These are phyloP conservation scores for Synergus itoensis DNA, from an alignment of 2,888 invertebrate species.

Conservation along the genomic window DNA sequence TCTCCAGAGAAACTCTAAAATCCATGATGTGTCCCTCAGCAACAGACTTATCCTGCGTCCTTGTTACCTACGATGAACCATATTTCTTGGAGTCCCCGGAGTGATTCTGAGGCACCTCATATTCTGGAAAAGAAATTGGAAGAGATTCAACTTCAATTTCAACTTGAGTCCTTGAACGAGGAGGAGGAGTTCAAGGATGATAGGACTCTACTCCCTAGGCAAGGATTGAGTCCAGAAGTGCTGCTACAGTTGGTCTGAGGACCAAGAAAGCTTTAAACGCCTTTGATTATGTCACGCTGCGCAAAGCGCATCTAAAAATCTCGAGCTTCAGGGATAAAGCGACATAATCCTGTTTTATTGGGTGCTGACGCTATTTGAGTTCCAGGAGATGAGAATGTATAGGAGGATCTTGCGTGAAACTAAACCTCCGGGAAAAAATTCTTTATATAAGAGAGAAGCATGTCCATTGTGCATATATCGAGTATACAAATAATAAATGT, in stretches of 20 bases:
- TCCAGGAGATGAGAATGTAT: neutral
- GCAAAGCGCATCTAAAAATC: conserved; percentile 18
- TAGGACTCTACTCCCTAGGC: neutral
- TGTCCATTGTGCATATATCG: neutral
- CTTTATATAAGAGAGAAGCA: neutral
- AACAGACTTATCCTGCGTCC: conserved; percentile 64
- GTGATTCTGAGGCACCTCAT: conserved; percentile 55
- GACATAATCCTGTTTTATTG: conserved; percentile 18
- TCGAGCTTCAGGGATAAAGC: neutral
- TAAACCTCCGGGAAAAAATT: neutral
- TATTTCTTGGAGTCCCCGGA: conserved; percentile 65
- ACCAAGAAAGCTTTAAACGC: conserved; percentile 15
- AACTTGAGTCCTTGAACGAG: neutral
- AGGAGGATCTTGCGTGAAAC: neutral
- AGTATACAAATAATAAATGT: neutral
- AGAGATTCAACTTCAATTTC: neutral
- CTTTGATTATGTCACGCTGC: conserved; percentile 16
- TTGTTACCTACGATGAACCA: conserved; percentile 54
- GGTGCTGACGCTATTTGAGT: neutral
- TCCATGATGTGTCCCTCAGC: conserved; percentile 64
- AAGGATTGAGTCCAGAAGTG: conserved; percentile 19
- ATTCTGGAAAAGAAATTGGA: conserved; percentile 39
- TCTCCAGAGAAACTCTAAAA: conserved; percentile 72
- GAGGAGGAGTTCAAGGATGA: neutral
- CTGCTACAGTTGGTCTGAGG: neutral